Percentiles rank a stretch among this genome's conserved stretches.
Evolutionary conservation across 1,140 invertebrate genomes (phyloP).

Genomic region (Cotesia glomerata): DNA sequence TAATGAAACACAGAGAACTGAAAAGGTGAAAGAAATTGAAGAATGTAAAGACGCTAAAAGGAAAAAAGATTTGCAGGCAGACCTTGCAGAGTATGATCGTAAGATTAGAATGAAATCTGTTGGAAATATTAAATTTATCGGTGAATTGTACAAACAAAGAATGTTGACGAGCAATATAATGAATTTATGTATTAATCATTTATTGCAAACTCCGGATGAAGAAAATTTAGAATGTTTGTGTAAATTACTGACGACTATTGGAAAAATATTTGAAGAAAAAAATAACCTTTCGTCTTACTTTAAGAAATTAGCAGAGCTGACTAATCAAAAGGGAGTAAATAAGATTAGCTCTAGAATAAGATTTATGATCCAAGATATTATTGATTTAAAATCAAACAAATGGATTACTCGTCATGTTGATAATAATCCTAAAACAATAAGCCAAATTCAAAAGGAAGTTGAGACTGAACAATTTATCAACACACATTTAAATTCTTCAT

Average conservation of each 20-base stretch:
- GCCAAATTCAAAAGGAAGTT: slow-evolving; percentile 89
- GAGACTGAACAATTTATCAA: slow-evolving; percentile 72
- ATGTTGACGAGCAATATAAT: slow-evolving; percentile 92
- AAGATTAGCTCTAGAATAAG: slow-evolving; percentile 79
- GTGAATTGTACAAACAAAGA: slow-evolving; percentile 90
- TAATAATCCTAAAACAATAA: slow-evolving; percentile 90
- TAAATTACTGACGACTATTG: slow-evolving; percentile 88
- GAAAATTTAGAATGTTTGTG: slow-evolving; percentile 93
- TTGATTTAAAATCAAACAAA: slow-evolving; percentile 81
- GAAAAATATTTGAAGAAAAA: slow-evolving; percentile 82
- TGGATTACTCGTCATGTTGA: slow-evolving; percentile 89
- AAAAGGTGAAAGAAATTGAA: slow-evolving; percentile 70
- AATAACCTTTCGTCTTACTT: slow-evolving; percentile 63
- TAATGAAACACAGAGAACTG: slow-evolving; percentile 68
- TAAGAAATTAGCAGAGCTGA: slow-evolving; percentile 72
- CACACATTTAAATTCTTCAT: slow-evolving; percentile 63
- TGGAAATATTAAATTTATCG: slow-evolving; percentile 86
- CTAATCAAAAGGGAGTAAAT: slow-evolving; percentile 35
- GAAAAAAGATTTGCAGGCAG: slow-evolving; percentile 73
- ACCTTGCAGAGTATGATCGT: slow-evolving; percentile 78
- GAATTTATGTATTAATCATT: slow-evolving; percentile 80
- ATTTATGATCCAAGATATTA: slow-evolving; percentile 96
- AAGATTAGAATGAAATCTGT: slow-evolving; percentile 81
- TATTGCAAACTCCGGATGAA: slow-evolving; percentile 81
- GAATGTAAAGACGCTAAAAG: slow-evolving; percentile 72